Evolutionary conservation across 2,797 vertebrate species (phyloP).

Genomic region (Centroberyx gerrardi): DNA sequence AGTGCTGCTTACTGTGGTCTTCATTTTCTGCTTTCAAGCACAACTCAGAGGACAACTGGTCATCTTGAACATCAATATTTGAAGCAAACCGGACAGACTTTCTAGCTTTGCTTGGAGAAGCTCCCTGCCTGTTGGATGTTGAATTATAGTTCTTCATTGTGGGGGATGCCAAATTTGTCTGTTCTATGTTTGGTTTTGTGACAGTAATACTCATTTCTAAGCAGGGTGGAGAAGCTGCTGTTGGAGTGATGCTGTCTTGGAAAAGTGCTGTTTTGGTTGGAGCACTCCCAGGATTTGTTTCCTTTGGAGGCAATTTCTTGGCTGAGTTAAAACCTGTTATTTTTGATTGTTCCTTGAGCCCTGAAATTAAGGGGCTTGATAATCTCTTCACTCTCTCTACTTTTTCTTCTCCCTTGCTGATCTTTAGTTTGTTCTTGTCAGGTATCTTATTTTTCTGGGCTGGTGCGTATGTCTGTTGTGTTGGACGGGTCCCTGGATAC

Average conservation of each 20-base stretch:
- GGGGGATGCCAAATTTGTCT: slow-evolving; percentile 17
- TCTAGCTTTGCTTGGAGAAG: slow-evolving; percentile 56
- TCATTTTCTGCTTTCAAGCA: slow-evolving; percentile 28
- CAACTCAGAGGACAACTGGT: slow-evolving; percentile 5
- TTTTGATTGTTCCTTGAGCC: slow-evolving; percentile 29
- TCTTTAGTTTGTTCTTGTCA: slow-evolving; percentile 34
- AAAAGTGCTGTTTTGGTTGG: slow-evolving; percentile 37
- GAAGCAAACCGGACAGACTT: slow-evolving; percentile 81
- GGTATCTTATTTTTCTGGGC: slow-evolving; percentile 40
- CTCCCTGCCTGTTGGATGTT: slow-evolving; percentile 4
- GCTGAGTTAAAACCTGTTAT: slow-evolving; percentile 24
- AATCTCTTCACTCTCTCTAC: slow-evolving; percentile 18
- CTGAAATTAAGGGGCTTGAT: slow-evolving; percentile 13
- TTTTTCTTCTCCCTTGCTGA: slow-evolving; percentile 26
- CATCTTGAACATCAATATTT: slow-evolving; percentile 42
- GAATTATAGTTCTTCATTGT: slow-evolving; percentile 32
- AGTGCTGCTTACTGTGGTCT: background rate
- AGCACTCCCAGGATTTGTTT: slow-evolving; percentile 32
- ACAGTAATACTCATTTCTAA: slow-evolving; percentile 15
- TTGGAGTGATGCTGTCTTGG: slow-evolving; percentile 27
- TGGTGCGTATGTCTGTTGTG: slow-evolving; percentile 21
- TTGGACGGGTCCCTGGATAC: background rate
- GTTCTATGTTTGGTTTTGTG: slow-evolving; percentile 32
- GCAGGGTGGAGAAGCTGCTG: background rate
- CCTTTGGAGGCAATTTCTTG: slow-evolving; percentile 33